Evolutionary conservation across 2,888 invertebrate genomes (phyloP).

Genomic region (Pterostichus madidus): DNA sequence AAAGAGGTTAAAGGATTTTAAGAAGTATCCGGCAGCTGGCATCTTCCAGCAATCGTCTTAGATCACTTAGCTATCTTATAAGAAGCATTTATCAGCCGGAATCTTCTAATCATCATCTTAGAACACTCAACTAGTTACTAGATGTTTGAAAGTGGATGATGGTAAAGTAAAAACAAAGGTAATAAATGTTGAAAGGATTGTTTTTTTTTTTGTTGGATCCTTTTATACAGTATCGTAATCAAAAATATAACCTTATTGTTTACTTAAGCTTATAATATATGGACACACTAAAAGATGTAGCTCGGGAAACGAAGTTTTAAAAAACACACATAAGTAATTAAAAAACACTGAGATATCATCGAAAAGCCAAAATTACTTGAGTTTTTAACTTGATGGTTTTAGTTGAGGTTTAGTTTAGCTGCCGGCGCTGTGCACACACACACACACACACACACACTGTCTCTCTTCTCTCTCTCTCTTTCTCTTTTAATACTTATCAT

Average conservation of each 20-base stretch:
- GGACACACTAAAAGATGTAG: conserved; percentile 62
- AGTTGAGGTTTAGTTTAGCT: too few relatives aligned
- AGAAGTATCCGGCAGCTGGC: too few relatives aligned
- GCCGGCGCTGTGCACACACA: not conserved
- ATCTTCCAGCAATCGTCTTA: too few relatives aligned
- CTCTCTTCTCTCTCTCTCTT: too few relatives aligned
- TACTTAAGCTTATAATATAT: conserved; percentile 63
- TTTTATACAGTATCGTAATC: conserved; percentile 62
- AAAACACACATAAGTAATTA: conserved; percentile 41
- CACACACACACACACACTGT: not conserved
- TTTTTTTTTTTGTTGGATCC: conserved; percentile 15
- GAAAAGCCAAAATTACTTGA: conserved; percentile 39
- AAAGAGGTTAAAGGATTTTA: too few relatives aligned
- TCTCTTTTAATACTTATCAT: conserved; percentile 48
- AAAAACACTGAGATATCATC: conserved; percentile 57
- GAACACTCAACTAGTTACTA: too few relatives aligned
- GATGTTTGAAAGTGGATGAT: too few relatives aligned
- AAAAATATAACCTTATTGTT: conserved; percentile 63
- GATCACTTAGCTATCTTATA: too few relatives aligned
- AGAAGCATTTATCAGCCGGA: too few relatives aligned
- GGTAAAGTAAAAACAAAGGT: too few relatives aligned
- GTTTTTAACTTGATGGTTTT: conserved; percentile 4
- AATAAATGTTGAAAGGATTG: conserved; percentile 19
- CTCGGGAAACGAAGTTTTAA: conserved; percentile 5
- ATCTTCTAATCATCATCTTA: too few relatives aligned